Conservation (phyloP, 2,888 invertebrate species). For the Cheilosia pagana region DNA sequence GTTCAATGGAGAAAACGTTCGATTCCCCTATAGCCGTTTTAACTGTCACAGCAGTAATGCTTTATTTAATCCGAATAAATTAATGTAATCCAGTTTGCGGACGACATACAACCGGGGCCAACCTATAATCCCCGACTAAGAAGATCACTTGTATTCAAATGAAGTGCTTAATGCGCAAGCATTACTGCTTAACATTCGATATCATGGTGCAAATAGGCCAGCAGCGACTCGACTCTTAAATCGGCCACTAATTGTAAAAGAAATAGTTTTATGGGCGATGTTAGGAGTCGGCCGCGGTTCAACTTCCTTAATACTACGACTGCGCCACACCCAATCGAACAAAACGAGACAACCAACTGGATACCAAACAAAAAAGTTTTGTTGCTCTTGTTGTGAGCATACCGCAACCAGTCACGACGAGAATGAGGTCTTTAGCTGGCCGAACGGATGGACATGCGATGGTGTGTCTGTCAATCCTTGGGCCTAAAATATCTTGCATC, state of each 20-base stretch:
- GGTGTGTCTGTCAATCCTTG: slow-evolving; percentile 60
- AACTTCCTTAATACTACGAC: slow-evolving; percentile 57
- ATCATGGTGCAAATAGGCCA: slow-evolving; percentile 30
- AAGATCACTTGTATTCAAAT: slow-evolving; percentile 73
- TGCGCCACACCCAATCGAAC: slow-evolving; percentile 28
- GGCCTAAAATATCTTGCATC: slow-evolving; percentile 28
- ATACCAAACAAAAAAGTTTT: slow-evolving; percentile 43
- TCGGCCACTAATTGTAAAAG: slow-evolving; percentile 68
- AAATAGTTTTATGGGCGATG: slow-evolving; percentile 66
- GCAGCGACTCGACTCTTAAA: slow-evolving; percentile 40
- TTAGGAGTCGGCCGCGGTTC: slow-evolving; percentile 33
- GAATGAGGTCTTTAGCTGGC: slow-evolving; percentile 41
- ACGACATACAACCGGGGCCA: slow-evolving; percentile 52
- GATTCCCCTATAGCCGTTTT: neutral
- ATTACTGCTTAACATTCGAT: slow-evolving; percentile 71
- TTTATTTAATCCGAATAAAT: slow-evolving; percentile 73
- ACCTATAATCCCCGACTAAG: slow-evolving; percentile 68
- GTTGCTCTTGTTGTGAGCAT: slow-evolving; percentile 14
- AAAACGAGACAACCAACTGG: slow-evolving; percentile 31
- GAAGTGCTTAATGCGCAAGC: slow-evolving; percentile 72
- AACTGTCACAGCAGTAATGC: slow-evolving; percentile 53
- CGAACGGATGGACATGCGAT: slow-evolving; percentile 68
- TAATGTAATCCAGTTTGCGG: slow-evolving; percentile 72
- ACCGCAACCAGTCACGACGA: slow-evolving; percentile 40
- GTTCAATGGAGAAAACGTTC: slow-evolving; percentile 6